Conservation (phyloP, 2,113 vertebrate species). For the Prolemur simus region DNA sequence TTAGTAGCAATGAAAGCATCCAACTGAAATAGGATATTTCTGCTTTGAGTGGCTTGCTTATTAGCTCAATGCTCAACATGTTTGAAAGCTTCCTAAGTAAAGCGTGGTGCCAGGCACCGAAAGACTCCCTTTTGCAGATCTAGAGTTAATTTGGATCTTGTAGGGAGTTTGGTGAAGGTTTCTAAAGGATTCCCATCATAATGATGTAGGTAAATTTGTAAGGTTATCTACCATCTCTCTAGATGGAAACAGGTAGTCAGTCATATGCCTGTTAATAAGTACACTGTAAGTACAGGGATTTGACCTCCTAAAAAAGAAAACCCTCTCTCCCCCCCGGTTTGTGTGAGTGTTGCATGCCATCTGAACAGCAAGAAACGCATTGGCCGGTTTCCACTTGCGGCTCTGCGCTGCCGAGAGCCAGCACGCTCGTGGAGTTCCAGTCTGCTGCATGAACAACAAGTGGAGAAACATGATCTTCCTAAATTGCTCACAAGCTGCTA, state of each 20-base stretch:
- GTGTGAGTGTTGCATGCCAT: not conserved
- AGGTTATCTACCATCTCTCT: accelerated
- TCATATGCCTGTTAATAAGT: too few relatives aligned
- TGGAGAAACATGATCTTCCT: not conserved
- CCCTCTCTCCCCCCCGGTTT: accelerated
- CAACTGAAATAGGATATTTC: accelerated
- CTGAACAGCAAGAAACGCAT: accelerated
- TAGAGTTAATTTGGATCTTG: not conserved
- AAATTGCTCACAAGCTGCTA: not conserved
- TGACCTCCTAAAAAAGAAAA: not conserved
- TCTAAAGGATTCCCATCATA: accelerated
- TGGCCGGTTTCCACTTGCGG: accelerated
- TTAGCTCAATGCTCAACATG: accelerated
- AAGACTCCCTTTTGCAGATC: not conserved
- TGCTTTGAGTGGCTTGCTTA: too few relatives aligned
- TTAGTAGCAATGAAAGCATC: accelerated
- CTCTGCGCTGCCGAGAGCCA: not conserved
- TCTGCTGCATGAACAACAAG: not conserved
- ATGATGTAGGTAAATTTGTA: too few relatives aligned
- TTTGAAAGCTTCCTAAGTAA: not conserved
- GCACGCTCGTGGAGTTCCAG: not conserved
- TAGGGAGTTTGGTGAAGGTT: not conserved
- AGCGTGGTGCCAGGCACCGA: accelerated
- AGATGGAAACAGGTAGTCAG: accelerated
- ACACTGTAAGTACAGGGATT: too few relatives aligned